Evolutionary conservation across 1,140 invertebrate genomes (phyloP).

Genomic region (Lordiphosa mommai): DNA sequence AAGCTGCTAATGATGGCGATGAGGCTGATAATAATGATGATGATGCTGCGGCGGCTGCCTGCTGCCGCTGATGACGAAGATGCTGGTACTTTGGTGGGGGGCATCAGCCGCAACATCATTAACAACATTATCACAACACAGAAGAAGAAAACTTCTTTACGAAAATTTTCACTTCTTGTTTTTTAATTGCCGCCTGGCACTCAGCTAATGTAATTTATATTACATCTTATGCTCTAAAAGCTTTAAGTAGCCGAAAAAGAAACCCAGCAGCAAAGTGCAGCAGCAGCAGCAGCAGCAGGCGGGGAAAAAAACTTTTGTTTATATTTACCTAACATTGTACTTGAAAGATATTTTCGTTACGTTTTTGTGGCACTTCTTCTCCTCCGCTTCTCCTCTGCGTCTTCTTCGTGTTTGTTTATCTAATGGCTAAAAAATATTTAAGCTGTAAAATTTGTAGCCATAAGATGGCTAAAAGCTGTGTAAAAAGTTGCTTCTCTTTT

Average conservation of each 20-base stretch:
- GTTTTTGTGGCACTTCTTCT: conserved; percentile 26
- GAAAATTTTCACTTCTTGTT: conserved; percentile 37
- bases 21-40: conserved; percentile 27
- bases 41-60: conserved; percentile 31
- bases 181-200: conserved; percentile 78
- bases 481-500: conserved; percentile 47
- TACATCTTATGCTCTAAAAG: conserved; percentile 76
- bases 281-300: conserved; percentile 15
- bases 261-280: conserved; percentile 24
- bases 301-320: conserved; percentile 62
- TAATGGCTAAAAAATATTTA: conserved; percentile 77
- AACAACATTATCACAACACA: conserved; percentile 47
- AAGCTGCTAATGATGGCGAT: conserved; percentile 59
- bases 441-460: conserved; percentile 62
- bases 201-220: conserved; percentile 79
- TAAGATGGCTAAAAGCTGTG: conserved; percentile 59
- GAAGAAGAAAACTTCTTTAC: not conserved
- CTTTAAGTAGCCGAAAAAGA: conserved; percentile 67
- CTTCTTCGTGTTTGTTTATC: conserved; percentile 62
- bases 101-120: conserved; percentile 59
- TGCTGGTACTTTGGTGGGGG: conserved; percentile 6
- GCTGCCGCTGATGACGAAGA: conserved; percentile 16
- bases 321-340: conserved; percentile 79
- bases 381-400: not conserved
- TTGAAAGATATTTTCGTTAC: conserved; percentile 75